Percentiles rank a stretch among this genome's conserved stretches.
Evolutionary conservation across 2,797 vertebrate species (phyloP).

Genomic region (Chaenodraco wilsoni): DNA sequence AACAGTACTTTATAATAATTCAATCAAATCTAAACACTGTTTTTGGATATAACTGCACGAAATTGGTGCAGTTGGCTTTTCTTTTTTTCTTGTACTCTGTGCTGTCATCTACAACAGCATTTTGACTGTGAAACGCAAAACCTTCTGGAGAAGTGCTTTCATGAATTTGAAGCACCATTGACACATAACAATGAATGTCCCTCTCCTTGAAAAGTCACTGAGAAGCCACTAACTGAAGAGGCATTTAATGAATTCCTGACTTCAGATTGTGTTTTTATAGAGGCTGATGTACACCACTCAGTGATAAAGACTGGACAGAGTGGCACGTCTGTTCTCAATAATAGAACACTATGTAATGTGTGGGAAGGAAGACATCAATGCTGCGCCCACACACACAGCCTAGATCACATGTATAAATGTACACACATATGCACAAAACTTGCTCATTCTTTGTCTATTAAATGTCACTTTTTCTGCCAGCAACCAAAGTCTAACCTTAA

Average conservation of each 20-base stretch:
- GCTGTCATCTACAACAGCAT: background rate
- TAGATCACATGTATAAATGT: background rate
- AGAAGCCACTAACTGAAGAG: background rate
- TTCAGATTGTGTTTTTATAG: constrained; percentile 30
- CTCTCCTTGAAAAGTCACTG: constrained; percentile 5
- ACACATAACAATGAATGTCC: background rate
- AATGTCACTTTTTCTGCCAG: constrained; percentile 25
- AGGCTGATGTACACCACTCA: constrained; percentile 27
- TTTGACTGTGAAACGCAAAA: background rate
- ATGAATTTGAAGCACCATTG: constrained; percentile 10
- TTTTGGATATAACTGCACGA: background rate
- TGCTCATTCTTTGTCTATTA: constrained; percentile 15
- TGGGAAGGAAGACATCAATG: background rate
- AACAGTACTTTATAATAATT: background rate
- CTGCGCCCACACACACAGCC: background rate
- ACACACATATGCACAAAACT: background rate
- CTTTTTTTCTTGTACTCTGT: background rate
- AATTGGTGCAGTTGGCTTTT: background rate
- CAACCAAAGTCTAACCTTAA: constrained; percentile 47
- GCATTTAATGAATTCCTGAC: constrained; percentile 27
- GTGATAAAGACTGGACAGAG: constrained; percentile 27
- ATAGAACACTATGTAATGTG: constrained; percentile 31
- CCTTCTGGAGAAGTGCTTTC: constrained; percentile 3
- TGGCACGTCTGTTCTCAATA: constrained; percentile 6
- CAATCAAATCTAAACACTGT: background rate